These are phyloP conservation scores for Nibea coibor DNA, from an alignment of 2,113 vertebrate genomes.

Conservation along the genomic window DNA sequence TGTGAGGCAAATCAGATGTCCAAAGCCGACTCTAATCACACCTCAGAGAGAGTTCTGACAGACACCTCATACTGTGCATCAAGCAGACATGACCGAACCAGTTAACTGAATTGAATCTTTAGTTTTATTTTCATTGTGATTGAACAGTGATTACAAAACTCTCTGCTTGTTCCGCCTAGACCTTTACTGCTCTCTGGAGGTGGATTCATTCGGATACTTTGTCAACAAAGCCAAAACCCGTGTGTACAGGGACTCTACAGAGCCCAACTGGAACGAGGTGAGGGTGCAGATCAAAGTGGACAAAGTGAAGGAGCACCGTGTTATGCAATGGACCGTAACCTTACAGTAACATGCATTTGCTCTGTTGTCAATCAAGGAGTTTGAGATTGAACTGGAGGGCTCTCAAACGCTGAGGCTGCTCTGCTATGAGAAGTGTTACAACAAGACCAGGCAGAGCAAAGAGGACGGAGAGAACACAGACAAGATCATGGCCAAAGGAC, in stretches of 20 bases:
- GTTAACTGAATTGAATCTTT: neutral
- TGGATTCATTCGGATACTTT: conserved; percentile 97
- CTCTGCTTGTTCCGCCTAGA: conserved; percentile 75
- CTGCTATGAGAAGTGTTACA: conserved; percentile 94
- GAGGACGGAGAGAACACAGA: conserved; percentile 91
- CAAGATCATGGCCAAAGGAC: conserved; percentile 92
- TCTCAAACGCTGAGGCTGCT: conserved; percentile 93
- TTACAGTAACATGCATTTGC: neutral
- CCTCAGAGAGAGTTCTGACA: neutral
- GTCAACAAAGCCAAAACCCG: conserved; percentile 98
- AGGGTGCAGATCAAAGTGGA: conserved; percentile 47
- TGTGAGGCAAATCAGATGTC: no score
- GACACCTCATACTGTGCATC: neutral
- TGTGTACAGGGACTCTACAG: conserved; percentile 91
- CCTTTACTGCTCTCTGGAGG: conserved; percentile 94
- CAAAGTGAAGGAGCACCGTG: neutral
- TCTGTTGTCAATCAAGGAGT: conserved; percentile 85
- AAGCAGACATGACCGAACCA: conserved; percentile 16
- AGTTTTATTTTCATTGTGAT: conserved; percentile 19
- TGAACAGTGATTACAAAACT: neutral
- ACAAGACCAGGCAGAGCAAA: conserved; percentile 87
- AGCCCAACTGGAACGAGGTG: conserved; percentile 97
- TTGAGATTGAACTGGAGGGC: conserved; percentile 96
- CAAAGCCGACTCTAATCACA: neutral
- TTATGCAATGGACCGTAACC: neutral